Evolutionary conservation across 2,888 invertebrate genomes (phyloP), one percentile per base, ranked within the genome.

Genomic region (Phrixothrix hirtus): DNA sequence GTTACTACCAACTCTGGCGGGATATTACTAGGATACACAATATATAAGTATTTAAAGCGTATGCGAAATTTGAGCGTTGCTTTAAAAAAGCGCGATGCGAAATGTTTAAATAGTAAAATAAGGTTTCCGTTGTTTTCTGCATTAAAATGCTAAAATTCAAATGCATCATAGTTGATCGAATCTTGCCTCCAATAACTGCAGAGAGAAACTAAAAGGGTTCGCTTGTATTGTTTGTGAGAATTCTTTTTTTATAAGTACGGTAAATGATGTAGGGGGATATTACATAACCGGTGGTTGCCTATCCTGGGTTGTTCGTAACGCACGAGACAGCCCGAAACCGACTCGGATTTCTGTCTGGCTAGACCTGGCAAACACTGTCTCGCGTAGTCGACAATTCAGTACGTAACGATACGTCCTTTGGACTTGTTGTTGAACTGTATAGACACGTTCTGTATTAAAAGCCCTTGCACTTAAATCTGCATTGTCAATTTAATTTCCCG

Each of bases 301-400:
- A 67, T 63, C 62, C 65, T 65, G 66, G 45, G 56, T 27, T 39
- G 45, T 57, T 59, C 59, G 61, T 54, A 34, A 34, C 13, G 44
- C 30, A 64, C 71, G 71, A 68, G 70, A 68, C 69, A 62, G 54
- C 30, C 70, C 74, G 73, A 73, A 30, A 55, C 14, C 15, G 51
- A 59, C 38, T 73, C 73, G 73, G 68, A 9, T 64, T 61, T 66
- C 66, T 64, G 73, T 71, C 72, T 72, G 69, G 73, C 65, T 62
- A 59, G 63, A 65, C 62, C 61, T 57, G 62, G 61, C 58, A 58
- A 57, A 62, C 59, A 57, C 61, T 61, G 62, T 58, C 64, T 63
- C 63, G 61, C 61, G 65, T 57, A 63, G 57, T 41, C 44, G 38
- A 50, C 42, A 47, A 65, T 64, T 70, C 72, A 74, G 74, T 74